Conservation (phyloP, 1,140 invertebrate genomes). For the Venustaconcha ellipsiformis region DNA sequence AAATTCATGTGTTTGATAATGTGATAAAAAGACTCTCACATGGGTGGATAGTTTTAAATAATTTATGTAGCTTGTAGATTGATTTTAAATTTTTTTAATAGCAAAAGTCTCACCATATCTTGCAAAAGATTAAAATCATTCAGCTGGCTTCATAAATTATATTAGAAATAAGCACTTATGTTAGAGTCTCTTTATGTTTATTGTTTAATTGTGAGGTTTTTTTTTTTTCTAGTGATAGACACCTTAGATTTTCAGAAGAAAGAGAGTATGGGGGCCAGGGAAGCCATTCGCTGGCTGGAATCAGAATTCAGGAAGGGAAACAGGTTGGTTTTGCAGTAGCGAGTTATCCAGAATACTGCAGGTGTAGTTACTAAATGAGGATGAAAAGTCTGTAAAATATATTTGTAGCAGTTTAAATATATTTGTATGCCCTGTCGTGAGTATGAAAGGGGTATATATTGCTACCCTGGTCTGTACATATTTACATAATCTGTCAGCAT, state of each 20-base stretch:
- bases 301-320: slow-evolving; percentile 86
- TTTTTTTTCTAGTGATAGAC: slow-evolving; percentile 80
- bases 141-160: too few relatives aligned
- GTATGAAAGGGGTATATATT: not conserved
- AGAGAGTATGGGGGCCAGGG: slow-evolving; percentile 80
- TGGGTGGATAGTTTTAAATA: too few relatives aligned
- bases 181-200: too few relatives aligned
- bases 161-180: too few relatives aligned
- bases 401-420: not conserved
- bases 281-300: slow-evolving; percentile 93
- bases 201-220: not conserved
- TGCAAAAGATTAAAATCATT: too few relatives aligned
- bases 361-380: not conserved
- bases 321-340: slow-evolving; percentile 70
- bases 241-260: slow-evolving; percentile 88
- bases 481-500: not conserved
- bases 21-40: too few relatives aligned
- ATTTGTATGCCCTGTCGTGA: not conserved
- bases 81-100: too few relatives aligned
- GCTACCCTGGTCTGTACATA: not conserved
- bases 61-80: too few relatives aligned
- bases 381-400: not conserved
- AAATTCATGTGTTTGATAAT: too few relatives aligned
- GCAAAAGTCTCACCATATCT: too few relatives aligned
- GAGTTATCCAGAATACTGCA: not conserved